Evolutionary conservation across 2,888 invertebrate genomes (phyloP), one percentile per base, ranked within the genome.

Genomic region (Coecobrya sp.): DNA sequence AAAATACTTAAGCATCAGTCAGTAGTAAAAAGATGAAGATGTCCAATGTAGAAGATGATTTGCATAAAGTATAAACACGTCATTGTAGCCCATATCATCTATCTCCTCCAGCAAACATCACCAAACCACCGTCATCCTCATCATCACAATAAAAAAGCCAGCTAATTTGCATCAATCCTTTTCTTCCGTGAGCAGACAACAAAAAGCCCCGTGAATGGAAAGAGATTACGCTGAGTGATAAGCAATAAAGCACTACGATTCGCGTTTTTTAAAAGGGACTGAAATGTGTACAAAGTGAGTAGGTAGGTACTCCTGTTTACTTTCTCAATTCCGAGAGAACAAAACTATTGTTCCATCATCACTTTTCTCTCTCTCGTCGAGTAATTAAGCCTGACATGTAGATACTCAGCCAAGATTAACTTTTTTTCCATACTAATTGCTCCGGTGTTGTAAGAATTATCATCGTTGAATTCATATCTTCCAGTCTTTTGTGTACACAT

Each of bases 321-420:
- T 7, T 13, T 49, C 10, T 13, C 10, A 10, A 49, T 49, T 10
- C 10, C 13, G 49, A 49, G 49, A 49, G 13, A 1, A 13, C 3
- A 1, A 10, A 13, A 3, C 13, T 49, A 10, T 13, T 13, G 13
- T 13, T 10, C 13, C 59, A 59, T n/a, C n/a, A n/a, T n/a, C n/a
- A n/a, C n/a, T n/a, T n/a, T n/a, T n/a, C n/a, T n/a, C n/a, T n/a
- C n/a, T n/a, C n/a, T n/a, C n/a, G n/a, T n/a, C n/a, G 16, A 70
- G 68, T 70, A 70, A 70, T 70, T 70, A 25, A 65, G 25, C 65
- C 65, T 11, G 65, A 65, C 65, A 65, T 65, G 25, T 8, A 55
- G 55, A 55, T 55, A n/a, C 55, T 7, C 5, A 5, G n/a, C 19
- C 25, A 0, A 65, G 65, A 55, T 55, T 65, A 25, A 25, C 19